Evolutionary conservation across 1,140 invertebrate species (phyloP).

Genomic region (Bombus sibiricus): DNA sequence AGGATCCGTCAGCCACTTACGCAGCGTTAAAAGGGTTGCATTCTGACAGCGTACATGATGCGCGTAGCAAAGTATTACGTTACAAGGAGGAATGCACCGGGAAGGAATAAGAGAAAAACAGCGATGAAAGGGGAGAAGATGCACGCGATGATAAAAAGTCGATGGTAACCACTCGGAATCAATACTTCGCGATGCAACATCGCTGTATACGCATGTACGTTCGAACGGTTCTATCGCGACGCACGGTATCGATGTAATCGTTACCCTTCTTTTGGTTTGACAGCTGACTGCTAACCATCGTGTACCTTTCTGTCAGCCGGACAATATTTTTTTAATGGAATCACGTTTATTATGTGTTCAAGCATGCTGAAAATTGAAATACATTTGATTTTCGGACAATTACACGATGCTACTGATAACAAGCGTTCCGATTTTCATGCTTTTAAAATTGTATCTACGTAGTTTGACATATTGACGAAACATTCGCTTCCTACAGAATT

Average conservation of each 20-base stretch:
- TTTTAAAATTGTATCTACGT: too few species aligned
- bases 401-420: not conserved
- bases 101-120: slow-evolving; percentile 41
- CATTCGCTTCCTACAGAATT: too few species aligned
- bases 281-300: slow-evolving; percentile 9
- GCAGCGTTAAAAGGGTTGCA: slow-evolving; percentile 33
- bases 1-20: not conserved
- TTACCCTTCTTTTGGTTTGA: slow-evolving; percentile 10
- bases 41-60: slow-evolving; percentile 32
- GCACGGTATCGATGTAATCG: slow-evolving; percentile 27
- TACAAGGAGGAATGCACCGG: slow-evolving; percentile 41
- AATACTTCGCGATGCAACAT: slow-evolving; percentile 21
- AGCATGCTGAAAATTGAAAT: not conserved
- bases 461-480: too few species aligned
- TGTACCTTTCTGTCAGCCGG: not conserved
- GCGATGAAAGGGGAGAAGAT: slow-evolving; percentile 44
- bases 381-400: not conserved
- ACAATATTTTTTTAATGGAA: not conserved
- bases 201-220: not conserved
- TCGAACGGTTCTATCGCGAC: slow-evolving; percentile 21
- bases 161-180: slow-evolving; percentile 41
- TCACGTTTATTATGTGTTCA: not conserved
- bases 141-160: slow-evolving; percentile 27
- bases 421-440: too few species aligned
- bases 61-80: slow-evolving; percentile 32